Base-by-base conservation (phyloP, 2,113 vertebrate genomes). In the Takifugu bimaculatus region DNA sequence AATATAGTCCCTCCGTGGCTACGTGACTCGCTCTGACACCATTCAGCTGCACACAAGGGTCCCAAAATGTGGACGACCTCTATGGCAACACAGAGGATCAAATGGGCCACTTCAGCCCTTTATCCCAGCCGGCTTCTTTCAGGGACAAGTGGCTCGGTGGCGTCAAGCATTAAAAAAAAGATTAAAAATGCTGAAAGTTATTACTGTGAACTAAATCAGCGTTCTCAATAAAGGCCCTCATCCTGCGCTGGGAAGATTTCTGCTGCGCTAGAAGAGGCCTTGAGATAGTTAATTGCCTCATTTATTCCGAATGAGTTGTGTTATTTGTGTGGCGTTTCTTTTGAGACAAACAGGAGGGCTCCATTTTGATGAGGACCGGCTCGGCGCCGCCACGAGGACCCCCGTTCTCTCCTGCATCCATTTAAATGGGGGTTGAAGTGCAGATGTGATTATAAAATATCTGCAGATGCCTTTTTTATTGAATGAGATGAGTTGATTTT, bases 1-100 rank as follows among this genome's bases (percentile, higher is more conserved):
- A 65, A 75, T 87, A 85, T 77, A 44, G 80, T 63, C 74, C 76
- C 74, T 26, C 57, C 54, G 74, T 68, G 81, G 49, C 74, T 53
- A 44, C 25, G 0, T 79, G 53, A 70, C 74, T 81, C 65, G 29
- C 62, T 58, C 48, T 13, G 65, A 73, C 66, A 74, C 67, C 86
- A 65, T 82, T 85, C 77, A 81, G 73, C 20, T 20, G 20, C 20
- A 20, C 20, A 20, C 20, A 20, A 79, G 71, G 65, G 61, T 72
- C 70, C 51, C 55, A 32, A 32, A 32, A 32, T 32, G 29, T 32
- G 29, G 35, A 4, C 56, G 53, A 20, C 65, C 62, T 26, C 11
- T 25, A 55, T 39, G 35, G 29, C 14, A 26, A 57, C 26, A 49
- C 2, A 26, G 32, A 39, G 53, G 10, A 56, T 64, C 13, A 73